Conservation (phyloP, 2,113 vertebrate species). For the Uropsilus gracilis region DNA sequence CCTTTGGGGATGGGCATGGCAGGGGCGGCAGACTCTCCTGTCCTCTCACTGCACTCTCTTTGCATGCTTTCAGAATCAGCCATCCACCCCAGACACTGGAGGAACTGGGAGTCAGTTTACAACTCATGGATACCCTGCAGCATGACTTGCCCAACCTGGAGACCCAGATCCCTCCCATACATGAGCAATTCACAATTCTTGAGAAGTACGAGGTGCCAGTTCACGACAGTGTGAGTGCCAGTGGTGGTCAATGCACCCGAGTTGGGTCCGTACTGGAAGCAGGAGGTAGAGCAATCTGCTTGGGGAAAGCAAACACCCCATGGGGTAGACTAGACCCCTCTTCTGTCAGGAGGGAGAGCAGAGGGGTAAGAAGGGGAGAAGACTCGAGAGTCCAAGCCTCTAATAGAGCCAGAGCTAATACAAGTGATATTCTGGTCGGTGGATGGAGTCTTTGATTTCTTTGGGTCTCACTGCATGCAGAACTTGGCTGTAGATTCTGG, state of each 20-base stretch:
- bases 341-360: not conserved
- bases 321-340: not conserved
- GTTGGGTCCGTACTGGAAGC: not conserved
- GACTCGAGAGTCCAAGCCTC: not conserved
- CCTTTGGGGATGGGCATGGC: rapidly evolving
- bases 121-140: slow-evolving; percentile 89
- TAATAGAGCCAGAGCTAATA: not conserved
- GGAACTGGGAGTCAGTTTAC: slow-evolving; percentile 87
- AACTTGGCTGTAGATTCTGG: not conserved
- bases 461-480: not conserved
- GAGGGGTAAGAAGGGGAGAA: not conserved
- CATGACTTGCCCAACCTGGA: slow-evolving; percentile 84
- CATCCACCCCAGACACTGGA: slow-evolving; percentile 87
- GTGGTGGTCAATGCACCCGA: rapidly evolving
- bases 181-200: slow-evolving; percentile 92
- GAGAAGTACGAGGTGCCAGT: slow-evolving; percentile 92
- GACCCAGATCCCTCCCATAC: slow-evolving; percentile 89
- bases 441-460: not conserved
- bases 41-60: not conserved
- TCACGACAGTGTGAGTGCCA: slow-evolving; percentile 84
- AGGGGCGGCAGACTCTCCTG: not conserved
- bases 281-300: no score
- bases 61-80: slow-evolving; percentile 82
- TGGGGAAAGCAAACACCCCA: not conserved
- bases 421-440: not conserved